A percentile compares a stretch with the other conserved stretches of the same genome.
Evolutionary conservation across 2,797 vertebrate genomes (phyloP).

Genomic region (Chiroxiphia lanceolata): DNA sequence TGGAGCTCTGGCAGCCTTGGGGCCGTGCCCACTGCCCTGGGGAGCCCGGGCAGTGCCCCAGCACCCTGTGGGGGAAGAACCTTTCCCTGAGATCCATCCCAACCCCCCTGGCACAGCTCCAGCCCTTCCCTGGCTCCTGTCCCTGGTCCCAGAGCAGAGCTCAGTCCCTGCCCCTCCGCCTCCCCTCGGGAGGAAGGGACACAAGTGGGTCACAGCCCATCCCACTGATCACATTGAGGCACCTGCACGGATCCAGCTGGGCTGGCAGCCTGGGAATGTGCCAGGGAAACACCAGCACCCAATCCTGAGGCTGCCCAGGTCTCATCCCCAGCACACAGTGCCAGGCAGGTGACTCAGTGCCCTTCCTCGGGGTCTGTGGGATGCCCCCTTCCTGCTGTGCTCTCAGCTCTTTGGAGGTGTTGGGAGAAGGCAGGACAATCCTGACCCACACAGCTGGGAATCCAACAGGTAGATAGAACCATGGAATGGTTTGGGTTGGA

Average conservation of each 20-base stretch:
- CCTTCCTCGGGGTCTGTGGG: accelerated
- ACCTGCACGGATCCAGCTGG: accelerated
- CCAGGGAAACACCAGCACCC: neutral
- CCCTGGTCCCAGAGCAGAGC: neutral
- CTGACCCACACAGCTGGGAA: neutral
- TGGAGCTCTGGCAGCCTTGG: neutral
- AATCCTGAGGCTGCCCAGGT: neutral
- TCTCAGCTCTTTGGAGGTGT: neutral
- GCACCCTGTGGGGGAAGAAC: neutral
- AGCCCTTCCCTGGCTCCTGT: neutral
- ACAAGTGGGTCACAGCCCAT: neutral
- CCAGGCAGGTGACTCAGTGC: accelerated
- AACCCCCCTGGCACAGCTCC: neutral
- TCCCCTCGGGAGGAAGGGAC: accelerated
- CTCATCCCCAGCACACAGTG: neutral
- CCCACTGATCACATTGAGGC: neutral
- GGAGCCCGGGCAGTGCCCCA: neutral
- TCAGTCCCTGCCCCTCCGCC: neutral
- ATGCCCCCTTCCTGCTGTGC: neutral
- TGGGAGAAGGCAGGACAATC: neutral
- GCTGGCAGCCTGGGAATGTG: neutral
- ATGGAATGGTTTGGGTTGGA: neutral
- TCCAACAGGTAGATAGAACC: neutral
- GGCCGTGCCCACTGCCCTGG: neutral
- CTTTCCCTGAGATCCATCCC: neutral